Evolutionary conservation across 1,140 invertebrate species (phyloP), one percentile per base, ranked within the genome.

Genomic region (Phocides pigmalion): DNA sequence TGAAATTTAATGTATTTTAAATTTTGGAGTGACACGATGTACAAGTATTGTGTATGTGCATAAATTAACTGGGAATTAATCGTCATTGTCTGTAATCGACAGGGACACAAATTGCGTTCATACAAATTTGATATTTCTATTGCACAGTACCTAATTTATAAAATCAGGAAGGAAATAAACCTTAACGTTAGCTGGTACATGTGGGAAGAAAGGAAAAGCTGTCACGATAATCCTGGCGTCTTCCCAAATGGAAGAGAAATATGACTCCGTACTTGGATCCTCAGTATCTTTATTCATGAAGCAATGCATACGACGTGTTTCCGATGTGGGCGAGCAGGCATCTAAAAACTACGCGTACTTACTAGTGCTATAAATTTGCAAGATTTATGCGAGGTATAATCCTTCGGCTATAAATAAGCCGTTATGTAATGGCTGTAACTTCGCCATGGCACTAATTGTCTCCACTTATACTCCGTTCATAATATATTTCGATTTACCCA

Each of bases 361-460:
- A 59, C 42, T 35, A 25, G 28, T 47, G 47, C 56, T 46, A 47
- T 59, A 59, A 59, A 59, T 59, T 47, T 47, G 56, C 56, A 59
- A 59, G 56, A 59, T 59, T 59, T 59, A 59, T 59, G 56, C 28
- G 28, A 32, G 44, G 42, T 58, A 14, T 35, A 59, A 59, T 59
- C 56, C 28, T 59, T 47, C 56, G 56, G 41, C 56, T 59, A 59
- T 59, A 59, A 59, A 59, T 58, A 58, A 46, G 4, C 14, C n/a
- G 9, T 11, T 11, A 11, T 17, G 11, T 22, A 28, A 17, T 44
- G 16, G 22, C 19, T 56, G 22, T 17, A 47, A 46, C 25, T 44
- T 46, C 19, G 15, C 15, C 47, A 3, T 59, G 54, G 47, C 54
- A 42, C 47, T 59, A 59, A 47, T 59, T 59, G 42, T 59, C 14